Base-by-base conservation (phyloP, 2,113 vertebrate species). In the Triplophysa dalaica region DNA sequence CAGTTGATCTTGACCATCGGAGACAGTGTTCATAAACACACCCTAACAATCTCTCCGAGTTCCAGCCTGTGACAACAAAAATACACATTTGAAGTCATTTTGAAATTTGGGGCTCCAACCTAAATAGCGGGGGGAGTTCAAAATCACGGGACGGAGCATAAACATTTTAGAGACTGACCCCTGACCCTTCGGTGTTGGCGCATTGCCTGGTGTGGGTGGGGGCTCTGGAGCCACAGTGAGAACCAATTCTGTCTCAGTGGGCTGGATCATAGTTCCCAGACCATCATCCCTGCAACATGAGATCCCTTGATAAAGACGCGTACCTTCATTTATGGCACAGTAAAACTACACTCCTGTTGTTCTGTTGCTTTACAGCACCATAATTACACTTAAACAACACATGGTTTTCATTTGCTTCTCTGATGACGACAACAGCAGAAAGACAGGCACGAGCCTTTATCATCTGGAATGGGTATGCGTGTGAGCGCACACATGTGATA, bases 131-230 rank as follows among this genome's bases (percentile, higher is more conserved):
- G 0, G 81, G 84, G 84, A 66, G 60, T 56, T 81, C 80, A 61
- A 85, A 84, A 82, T 89, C 83, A 87, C 85, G 84, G 70, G 62
- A 83, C 82, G 11, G 22, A 19, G 16, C 75, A 58, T 86, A 88
- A 90, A 87, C 89, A 90, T 90, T 88, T 91, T 89, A 91, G 79
- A 86, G 87, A 86, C 74, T 88, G 87, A 90, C 88, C 89, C 86
- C 85, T 89, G 66, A 88, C 86, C 89, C 75, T 8, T 58, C 13
- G 19, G 75, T 81, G 75, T 48, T 50, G 70, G 45, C 62, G 12
- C 78, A 82, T 83, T 81, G 73, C 74, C 78, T 66, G 73, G 80
- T 74, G 83, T 82, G 70, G 78, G 83, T 79, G 72, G 38, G 48
- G 66, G 86, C 81, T 69, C 62, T 54, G 50, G 43, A 54, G 64